A percentile compares a stretch with the other conserved stretches of the same genome.
Conservation (phyloP, 30 jellyfish, hydroid and myxozoan species). For the Rhopilema esculentum region DNA sequence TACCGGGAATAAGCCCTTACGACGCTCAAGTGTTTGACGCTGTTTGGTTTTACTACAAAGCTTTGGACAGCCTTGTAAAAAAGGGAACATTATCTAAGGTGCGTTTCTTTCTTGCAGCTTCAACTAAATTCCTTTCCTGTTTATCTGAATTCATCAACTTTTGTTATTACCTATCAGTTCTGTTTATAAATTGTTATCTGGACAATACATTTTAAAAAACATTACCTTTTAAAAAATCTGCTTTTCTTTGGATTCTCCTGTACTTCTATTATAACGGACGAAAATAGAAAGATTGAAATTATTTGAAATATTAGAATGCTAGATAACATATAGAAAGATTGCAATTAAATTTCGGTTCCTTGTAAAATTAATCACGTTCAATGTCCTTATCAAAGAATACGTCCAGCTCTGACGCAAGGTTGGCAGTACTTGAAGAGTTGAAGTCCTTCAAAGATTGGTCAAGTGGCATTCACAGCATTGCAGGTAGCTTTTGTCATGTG, state of each 20-base stretch:
- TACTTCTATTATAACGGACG: too few relatives aligned
- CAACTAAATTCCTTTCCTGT: too few relatives aligned
- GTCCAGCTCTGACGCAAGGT: background rate
- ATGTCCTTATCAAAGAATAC: background rate
- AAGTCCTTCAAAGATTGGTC: constrained; percentile 65
- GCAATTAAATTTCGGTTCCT: background rate
- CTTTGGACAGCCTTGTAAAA: constrained; percentile 48
- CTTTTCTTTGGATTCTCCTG: too few relatives aligned
- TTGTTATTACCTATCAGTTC: too few relatives aligned
- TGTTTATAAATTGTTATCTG: too few relatives aligned
- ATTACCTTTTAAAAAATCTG: too few relatives aligned
- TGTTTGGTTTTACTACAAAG: constrained; percentile 74
- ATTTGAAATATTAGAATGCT: too few relatives aligned
- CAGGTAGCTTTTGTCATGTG: constrained; percentile 48
- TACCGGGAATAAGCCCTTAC: constrained; percentile 92
- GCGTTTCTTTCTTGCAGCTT: background rate
- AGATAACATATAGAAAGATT: too few relatives aligned
- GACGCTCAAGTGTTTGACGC: constrained; percentile 97
- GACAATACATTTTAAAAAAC: too few relatives aligned
- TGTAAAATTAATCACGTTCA: too few relatives aligned
- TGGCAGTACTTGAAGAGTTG: constrained; percentile 41
- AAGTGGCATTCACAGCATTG: constrained; percentile 54
- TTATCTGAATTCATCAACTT: too few relatives aligned
- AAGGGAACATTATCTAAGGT: constrained; percentile 58
- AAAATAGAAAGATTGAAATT: too few relatives aligned